Evolutionary conservation across 2,888 invertebrate species (phyloP).

Genomic region (Hoplodrina ambigua): DNA sequence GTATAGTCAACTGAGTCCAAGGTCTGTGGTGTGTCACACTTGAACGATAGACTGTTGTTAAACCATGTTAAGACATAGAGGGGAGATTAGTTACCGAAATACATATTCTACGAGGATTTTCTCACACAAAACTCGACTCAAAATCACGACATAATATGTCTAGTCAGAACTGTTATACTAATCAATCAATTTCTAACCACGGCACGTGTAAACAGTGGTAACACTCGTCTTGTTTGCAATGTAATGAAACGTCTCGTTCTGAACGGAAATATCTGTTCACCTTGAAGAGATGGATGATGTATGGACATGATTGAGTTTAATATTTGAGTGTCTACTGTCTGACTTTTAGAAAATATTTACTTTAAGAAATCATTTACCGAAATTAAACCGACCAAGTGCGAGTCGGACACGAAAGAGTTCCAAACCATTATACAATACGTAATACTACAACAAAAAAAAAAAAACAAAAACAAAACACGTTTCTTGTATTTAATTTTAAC

Average conservation of each 20-base stretch:
- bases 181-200: constrained; percentile 45
- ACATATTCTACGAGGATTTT: not conserved
- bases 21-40: no score
- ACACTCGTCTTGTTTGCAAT: constrained; percentile 32
- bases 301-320: constrained; percentile 32
- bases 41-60: not conserved
- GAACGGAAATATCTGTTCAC: constrained; percentile 61
- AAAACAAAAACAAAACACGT: no score
- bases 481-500: no score
- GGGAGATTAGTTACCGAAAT: not conserved
- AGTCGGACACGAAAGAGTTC: no score
- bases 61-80: not conserved
- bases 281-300: constrained; percentile 58
- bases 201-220: constrained; percentile 26
- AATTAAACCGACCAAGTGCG: no score
- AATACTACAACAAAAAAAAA: no score
- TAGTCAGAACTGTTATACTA: not conserved
- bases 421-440: no score
- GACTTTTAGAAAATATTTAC: not conserved
- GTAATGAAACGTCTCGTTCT: constrained; percentile 46
- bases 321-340: constrained; percentile 4
- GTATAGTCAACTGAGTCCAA: no score
- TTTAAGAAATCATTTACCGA: no score
- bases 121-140: not conserved
- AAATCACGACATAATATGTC: not conserved